Percentiles rank a stretch among this genome's conserved stretches.
phyloP scores from a whole-genome alignment of 2,888 invertebrate genomes.

The Fragum whitleyi region DNA sequence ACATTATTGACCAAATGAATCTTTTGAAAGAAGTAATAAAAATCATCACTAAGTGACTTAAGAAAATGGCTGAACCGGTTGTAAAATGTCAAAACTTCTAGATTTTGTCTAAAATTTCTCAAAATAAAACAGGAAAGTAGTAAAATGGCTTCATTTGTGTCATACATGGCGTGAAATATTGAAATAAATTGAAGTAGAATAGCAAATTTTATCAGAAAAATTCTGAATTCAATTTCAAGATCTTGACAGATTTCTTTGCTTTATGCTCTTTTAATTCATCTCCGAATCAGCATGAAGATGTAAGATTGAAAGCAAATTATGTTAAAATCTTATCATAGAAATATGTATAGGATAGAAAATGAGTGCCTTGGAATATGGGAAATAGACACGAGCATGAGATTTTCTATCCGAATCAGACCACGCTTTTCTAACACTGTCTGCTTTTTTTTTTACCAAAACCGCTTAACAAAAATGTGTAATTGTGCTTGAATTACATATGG shows the following conservation, averaged over 20 bases:
- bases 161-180: conserved; percentile 9
- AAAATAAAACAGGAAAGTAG: background rate
- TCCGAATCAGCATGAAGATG: background rate
- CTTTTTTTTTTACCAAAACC: too few species aligned
- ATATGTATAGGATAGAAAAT: too few species aligned
- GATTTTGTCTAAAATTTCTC: background rate
- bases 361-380: too few species aligned
- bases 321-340: background rate
- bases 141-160: background rate
- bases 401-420: too few species aligned
- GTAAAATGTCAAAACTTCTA: background rate
- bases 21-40: too few species aligned
- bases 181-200: conserved; percentile 18
- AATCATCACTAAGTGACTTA: too few species aligned
- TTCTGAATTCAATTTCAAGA: conserved; percentile 20
- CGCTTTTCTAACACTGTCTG: too few species aligned
- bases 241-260: conserved; percentile 19
- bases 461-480: too few species aligned
- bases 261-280: background rate
- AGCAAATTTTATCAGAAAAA: background rate
- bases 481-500: too few species aligned
- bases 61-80: background rate
- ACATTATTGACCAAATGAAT: too few species aligned
- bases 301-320: background rate
- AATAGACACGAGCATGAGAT: too few species aligned